These are phyloP conservation scores for Bombus superbus DNA, from an alignment of 1,140 invertebrate species.

Conservation along the genomic window DNA sequence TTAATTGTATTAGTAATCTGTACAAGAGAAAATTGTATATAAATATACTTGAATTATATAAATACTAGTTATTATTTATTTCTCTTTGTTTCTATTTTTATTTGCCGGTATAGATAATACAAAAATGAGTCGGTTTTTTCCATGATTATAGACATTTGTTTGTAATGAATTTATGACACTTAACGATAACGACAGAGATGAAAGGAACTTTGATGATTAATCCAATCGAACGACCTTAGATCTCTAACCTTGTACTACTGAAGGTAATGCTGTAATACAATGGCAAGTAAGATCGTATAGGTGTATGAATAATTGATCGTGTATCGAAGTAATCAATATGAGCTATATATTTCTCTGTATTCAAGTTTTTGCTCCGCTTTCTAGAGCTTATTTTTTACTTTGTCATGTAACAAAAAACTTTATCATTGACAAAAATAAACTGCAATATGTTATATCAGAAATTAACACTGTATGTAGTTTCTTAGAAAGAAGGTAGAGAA, in stretches of 20 bases:
- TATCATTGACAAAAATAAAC: not conserved
- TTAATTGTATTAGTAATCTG: constrained; percentile 34
- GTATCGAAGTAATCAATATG: constrained; percentile 71
- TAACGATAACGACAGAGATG: not conserved
- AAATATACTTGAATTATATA: constrained; percentile 32
- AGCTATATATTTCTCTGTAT: constrained; percentile 31
- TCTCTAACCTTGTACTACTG: constrained; percentile 58
- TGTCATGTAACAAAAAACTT: not conserved
- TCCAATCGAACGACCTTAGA: constrained; percentile 37
- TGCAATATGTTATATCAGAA: too few species aligned
- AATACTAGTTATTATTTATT: not conserved
- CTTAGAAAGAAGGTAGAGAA: not conserved
- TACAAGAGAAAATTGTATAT: constrained; percentile 36
- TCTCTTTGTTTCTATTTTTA: not conserved
- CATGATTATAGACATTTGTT: not conserved
- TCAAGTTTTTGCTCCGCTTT: not conserved
- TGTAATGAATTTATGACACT: not conserved
- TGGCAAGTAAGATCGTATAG: constrained; percentile 62
- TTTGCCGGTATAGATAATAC: not conserved
- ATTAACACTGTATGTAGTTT: not conserved
- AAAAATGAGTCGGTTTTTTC: not conserved
- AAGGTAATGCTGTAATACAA: constrained; percentile 63
- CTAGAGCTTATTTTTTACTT: not conserved
- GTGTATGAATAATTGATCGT: constrained; percentile 73
- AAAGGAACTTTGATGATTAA: constrained; percentile 40